Base-by-base conservation (phyloP, 2,888 invertebrate genomes). In the Serripes groenlandicus region DNA sequence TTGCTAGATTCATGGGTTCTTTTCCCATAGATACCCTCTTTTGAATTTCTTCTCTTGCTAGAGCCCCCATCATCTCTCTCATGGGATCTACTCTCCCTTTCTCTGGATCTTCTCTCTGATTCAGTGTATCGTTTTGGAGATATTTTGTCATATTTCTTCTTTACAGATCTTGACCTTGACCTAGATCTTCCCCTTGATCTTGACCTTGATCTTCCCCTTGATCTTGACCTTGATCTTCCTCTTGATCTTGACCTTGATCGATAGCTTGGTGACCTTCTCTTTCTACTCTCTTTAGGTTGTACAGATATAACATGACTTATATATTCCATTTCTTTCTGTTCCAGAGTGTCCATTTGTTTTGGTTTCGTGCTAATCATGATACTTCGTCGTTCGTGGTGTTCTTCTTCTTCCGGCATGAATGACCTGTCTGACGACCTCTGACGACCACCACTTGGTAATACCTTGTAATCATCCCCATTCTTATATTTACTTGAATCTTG, bases 171-270 rank as follows among this genome's bases (percentile, higher is more conserved):
- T 28, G 70, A 54, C n/a, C 70, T 70, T 30, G 70, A 70, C n/a
- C 71, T 56, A 56, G 9, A 18, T 15, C 71, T 71, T 5, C 15
- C 35, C 4, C 18, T 42, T 42, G 75, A 75, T 23, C 66, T 54
- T 58, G 71, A 71, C 35, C 71, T 62, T 66, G 62, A 75, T 34
- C 49, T 64, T 0, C 21, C 15, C 0, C 35, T 32, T 35, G 76
- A 70, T 62, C 66, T 49, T 66, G 49, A 49, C 60, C 62, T 73
- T 35, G 35, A 35, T n/a, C 35, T 49, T 3, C 54, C 32, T 32
- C 54, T 70, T 9, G 70, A 70, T 49, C 70, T 49, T 7, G 81
- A 77, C 42, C 76, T 68, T 73, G 75, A 75, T 35, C 68, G 75
- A 37, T 42, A 34, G 23, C 42, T 42, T 11, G 42, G 26, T 42